Base-by-base conservation (phyloP, 2,797 vertebrate species). In the Molossus alvarezi region DNA sequence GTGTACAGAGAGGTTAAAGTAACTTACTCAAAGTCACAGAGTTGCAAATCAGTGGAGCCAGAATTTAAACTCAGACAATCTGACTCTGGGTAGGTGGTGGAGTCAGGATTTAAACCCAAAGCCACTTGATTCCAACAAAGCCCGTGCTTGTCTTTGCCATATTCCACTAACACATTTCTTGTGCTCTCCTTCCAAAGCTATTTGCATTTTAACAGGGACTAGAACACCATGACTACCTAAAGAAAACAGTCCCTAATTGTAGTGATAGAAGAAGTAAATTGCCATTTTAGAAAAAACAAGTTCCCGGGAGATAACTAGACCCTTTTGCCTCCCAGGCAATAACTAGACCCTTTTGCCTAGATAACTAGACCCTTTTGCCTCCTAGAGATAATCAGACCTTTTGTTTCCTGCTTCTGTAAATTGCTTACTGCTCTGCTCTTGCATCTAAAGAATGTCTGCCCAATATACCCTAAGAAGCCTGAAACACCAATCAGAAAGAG, bases 91-190 rank as follows among this genome's bases (percentile, higher is more conserved):
- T 92, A 90, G 48, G 10, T 84, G 51, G 21, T 48, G 12, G 15
- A 75, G 37, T 75, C 60, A 91, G n/a, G 85, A 80, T 91, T 88
- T 51, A 89, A 96, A 81, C 18, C 41, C 62, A 84, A 86, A 18
- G 37, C 45, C 29, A 88, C 64, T 80, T 88, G 55, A 27, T 13
- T n/a, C 25, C 60, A 85, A 91, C 25, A 72, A 91, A 96, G 62
- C 27, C 48, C 48, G 86, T 23, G 15, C 10, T 83, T 89, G 67
- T 48, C 57, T 33, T 90, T 87, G 23, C 64, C 67, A 88, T 20
- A 75, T 41, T 88, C 65, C 45, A 88, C 58, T 84, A 73, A 76
- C 51, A 11, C 25, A 84, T 3, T 15, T 86, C 45, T 93, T 84
- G 14, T 57, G 25, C 51, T 83, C 51, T 57, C 45, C 23, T 15